These are phyloP conservation scores for Philhelius pedissequus DNA, from an alignment of 2,888 invertebrate species.

Conservation along the genomic window DNA sequence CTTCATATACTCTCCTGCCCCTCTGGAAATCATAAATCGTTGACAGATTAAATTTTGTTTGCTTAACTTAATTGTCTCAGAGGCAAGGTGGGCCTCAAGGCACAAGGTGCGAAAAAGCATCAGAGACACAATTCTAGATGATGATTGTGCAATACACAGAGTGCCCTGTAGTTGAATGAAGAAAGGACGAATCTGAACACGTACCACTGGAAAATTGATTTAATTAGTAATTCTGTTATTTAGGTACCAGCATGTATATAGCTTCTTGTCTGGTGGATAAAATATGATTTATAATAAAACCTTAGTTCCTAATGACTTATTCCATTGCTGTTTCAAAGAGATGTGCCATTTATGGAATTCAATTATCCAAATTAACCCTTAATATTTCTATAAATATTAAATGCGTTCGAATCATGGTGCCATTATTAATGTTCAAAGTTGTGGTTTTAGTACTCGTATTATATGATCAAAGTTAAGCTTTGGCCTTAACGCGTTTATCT, in stretches of 20 bases:
- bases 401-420: background rate
- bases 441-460: background rate
- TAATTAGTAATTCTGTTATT: conserved; percentile 13
- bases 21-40: conserved; percentile 33
- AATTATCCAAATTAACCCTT: conserved; percentile 2
- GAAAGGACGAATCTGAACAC: background rate
- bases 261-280: background rate
- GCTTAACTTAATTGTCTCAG: conserved; percentile 28
- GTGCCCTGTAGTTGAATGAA: background rate
- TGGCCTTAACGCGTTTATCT: background rate
- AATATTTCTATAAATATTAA: conserved; percentile 11
- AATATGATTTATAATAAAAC: background rate
- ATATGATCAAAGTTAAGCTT: background rate
- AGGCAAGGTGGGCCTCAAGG: conserved; percentile 11
- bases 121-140: background rate
- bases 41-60: conserved; percentile 47
- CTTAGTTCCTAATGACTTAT: conserved; percentile 24
- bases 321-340: background rate
- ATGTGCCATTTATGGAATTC: conserved; percentile 10
- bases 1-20: background rate
- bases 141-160: background rate
- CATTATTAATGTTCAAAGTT: background rate
- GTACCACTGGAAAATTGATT: conserved; percentile 22
- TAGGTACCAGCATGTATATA: too few relatives aligned
- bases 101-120: background rate